Base-by-base conservation (phyloP, 2,888 invertebrate genomes). In the Caenorhabditis sp. region DNA sequence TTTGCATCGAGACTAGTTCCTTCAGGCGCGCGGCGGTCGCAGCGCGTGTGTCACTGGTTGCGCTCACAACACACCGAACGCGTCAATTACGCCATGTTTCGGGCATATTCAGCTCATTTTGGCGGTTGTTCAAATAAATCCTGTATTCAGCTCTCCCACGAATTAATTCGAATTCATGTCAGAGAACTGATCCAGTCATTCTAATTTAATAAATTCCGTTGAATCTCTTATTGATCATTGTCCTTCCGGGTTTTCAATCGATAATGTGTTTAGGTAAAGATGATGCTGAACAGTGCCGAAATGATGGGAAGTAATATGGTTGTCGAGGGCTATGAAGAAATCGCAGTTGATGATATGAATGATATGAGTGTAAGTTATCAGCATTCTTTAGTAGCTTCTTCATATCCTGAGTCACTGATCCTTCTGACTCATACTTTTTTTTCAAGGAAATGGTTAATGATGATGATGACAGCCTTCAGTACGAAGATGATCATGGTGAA, bases 241-340 rank as follows among this genome's bases (percentile, higher is more conserved):
- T 47, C 19, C 4, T 19, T 47, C 19, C 0, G 6, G 22, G 22
- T 49, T 26, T 35, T 41, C 12, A n/a, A 19, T 44, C 44, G 16
- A 16, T 14, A 16, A 4, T 1, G 6, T 47, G n/a, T 47, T 19
- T 19, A 47, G 47, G 19, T 47, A 47, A 47, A n/a, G 28, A 75
- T 75, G 70, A 74, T 83, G 74, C 22, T 83, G 8, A 74, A 75
- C 35, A 31, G 49, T 22, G 12, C 31, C 1, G 77, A 77, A 28
- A 82, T 79, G 14, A 79, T 75, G 0, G 84, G 68, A n/a, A 77
- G 73, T 51, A 77, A 77, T 19, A 77, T 84, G 74, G 77, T 72
- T 1, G 81, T 81, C 7, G 84, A 79, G 58, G 77, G 77, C 38
- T 84, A 84, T 22, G 84, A 74, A 22, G 84, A 81, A 54, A 84